Conservation (phyloP, 2,888 invertebrate genomes). For the Mythimna albipuncta region DNA sequence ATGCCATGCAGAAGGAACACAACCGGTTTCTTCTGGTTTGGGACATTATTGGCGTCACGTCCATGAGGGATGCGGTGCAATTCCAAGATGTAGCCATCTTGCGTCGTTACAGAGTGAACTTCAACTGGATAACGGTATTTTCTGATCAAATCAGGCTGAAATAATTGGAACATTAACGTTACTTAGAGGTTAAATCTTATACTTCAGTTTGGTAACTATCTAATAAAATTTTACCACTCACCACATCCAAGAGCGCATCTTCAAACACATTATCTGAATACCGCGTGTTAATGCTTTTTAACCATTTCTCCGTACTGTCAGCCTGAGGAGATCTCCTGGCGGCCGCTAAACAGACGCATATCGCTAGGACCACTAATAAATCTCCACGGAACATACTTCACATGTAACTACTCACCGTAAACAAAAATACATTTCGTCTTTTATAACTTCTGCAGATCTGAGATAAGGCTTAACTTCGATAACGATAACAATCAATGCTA, state of each 20-base stretch:
- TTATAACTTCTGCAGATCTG: conserved; percentile 63
- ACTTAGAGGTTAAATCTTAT: neutral
- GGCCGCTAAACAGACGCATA: conserved; percentile 58
- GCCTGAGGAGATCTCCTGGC: conserved; percentile 72
- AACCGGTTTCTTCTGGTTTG: conserved; percentile 86
- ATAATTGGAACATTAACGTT: neutral
- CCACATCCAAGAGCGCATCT: conserved; percentile 82
- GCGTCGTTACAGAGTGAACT: conserved; percentile 91
- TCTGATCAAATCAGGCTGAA: conserved; percentile 82
- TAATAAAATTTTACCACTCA: conserved; percentile 68
- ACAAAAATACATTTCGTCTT: conserved; percentile 35
- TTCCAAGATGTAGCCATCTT: conserved; percentile 95
- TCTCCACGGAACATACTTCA: conserved; percentile 59
- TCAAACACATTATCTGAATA: conserved; percentile 78
- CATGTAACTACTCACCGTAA: conserved; percentile 7
- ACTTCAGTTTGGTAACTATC: too few species aligned
- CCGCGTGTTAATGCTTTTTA: conserved; percentile 61
- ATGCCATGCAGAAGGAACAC: conserved; percentile 93
- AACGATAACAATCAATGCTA: conserved; percentile 23
- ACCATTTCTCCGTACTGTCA: conserved; percentile 70
- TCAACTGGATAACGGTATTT: conserved; percentile 93
- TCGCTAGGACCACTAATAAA: conserved; percentile 52
- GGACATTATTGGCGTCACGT: conserved; percentile 80
- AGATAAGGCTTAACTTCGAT: conserved; percentile 53
- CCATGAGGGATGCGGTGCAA: conserved; percentile 93